These are phyloP conservation scores for Caenorhabditis becei DNA, from an alignment of 2,888 invertebrate species.

Conservation along the genomic window DNA sequence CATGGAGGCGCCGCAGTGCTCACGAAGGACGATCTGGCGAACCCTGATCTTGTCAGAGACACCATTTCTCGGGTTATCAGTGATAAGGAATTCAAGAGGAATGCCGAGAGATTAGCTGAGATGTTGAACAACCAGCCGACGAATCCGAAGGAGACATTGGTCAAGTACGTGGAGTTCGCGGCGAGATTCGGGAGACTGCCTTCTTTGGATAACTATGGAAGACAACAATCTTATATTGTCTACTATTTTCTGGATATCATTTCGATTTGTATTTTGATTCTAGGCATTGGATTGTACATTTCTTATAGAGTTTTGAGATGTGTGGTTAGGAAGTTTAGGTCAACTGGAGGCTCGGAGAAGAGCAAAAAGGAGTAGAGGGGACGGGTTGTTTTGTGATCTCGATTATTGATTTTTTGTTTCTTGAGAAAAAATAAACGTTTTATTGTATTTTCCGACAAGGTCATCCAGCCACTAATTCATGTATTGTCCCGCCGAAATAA, in stretches of 20 bases:
- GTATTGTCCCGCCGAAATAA: no score
- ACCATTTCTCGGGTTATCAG: slow-evolving; percentile 58
- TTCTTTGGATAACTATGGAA: slow-evolving; percentile 1
- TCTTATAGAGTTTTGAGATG: slow-evolving; percentile 17
- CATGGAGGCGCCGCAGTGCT: slow-evolving; percentile 59
- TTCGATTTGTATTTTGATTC: slow-evolving; percentile 11
- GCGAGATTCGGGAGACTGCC: slow-evolving; percentile 13
- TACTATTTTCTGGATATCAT: slow-evolving; percentile 51
- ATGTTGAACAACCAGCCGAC: slow-evolving; percentile 66
- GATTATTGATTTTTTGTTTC: neutral
- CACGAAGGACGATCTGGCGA: slow-evolving; percentile 57
- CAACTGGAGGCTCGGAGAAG: slow-evolving; percentile 29
- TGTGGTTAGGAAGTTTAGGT: slow-evolving; percentile 7
- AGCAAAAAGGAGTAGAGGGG: slow-evolving; percentile 30
- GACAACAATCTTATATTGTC: slow-evolving; percentile 43
- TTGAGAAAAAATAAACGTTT: neutral
- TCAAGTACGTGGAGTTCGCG: slow-evolving; percentile 67
- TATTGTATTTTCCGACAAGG: neutral
- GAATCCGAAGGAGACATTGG: slow-evolving; percentile 61
- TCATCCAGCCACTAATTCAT: no score
- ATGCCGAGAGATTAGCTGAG: slow-evolving; percentile 55
- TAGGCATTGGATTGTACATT: neutral
- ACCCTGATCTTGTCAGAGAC: slow-evolving; percentile 33
- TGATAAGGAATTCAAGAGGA: slow-evolving; percentile 51
- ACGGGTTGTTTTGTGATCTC: slow-evolving; percentile 13